These are phyloP conservation scores for Scolopax rusticola DNA, from an alignment of 2,797 vertebrate species.

Conservation along the genomic window DNA sequence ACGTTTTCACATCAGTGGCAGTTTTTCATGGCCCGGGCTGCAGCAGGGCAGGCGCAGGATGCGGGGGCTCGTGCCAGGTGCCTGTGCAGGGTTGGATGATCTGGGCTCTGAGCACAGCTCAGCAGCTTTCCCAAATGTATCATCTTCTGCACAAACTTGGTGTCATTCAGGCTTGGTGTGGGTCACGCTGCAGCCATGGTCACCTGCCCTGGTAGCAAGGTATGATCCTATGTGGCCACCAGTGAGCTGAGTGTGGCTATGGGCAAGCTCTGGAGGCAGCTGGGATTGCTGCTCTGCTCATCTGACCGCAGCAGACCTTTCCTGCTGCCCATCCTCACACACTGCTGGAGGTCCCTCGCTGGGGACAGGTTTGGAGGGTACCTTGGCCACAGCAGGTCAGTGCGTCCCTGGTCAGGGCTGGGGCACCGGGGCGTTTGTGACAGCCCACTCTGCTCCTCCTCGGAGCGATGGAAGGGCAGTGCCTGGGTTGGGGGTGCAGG, in stretches of 20 bases:
- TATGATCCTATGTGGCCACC: background rate
- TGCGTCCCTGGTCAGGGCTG: background rate
- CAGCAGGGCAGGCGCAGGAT: rapidly evolving
- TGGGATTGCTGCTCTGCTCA: background rate
- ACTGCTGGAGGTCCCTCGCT: rapidly evolving
- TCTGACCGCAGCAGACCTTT: background rate
- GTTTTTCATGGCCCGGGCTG: rapidly evolving
- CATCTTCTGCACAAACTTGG: background rate
- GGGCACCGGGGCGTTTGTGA: background rate
- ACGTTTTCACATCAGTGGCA: rapidly evolving
- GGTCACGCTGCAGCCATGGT: background rate
- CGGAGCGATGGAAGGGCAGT: background rate
- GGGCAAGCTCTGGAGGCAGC: background rate
- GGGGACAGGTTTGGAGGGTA: background rate
- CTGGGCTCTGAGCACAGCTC: rapidly evolving
- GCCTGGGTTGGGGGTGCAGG: background rate
- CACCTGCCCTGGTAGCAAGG: background rate
- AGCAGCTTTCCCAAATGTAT: rapidly evolving
- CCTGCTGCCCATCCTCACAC: background rate
- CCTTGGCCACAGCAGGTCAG: rapidly evolving
- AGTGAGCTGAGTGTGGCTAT: background rate
- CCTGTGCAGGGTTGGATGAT: rapidly evolving
- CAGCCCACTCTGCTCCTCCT: background rate
- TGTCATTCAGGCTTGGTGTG: rapidly evolving
- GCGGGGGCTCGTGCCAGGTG: rapidly evolving